Evolutionary conservation across 2,888 invertebrate species (phyloP), one percentile per base, ranked within the genome.

Genomic region (Criorhina ranunculi): DNA sequence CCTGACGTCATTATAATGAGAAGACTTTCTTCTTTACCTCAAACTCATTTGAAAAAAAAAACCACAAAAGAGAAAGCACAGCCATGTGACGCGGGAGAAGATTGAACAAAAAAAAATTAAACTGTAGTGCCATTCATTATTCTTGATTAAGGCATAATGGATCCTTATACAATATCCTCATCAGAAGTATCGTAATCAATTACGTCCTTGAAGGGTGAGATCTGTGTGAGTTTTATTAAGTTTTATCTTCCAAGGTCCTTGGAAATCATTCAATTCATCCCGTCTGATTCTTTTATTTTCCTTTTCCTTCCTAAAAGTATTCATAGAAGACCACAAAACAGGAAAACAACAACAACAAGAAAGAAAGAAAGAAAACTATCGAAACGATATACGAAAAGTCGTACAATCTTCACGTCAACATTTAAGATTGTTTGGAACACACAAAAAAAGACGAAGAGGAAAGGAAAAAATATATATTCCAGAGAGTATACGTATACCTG

Each of bases 121-220:
- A 57, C 55, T 60, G 19, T 66, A 86, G 77, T 76, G 46, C 75
- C 85, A 85, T 85, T 85, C 85, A 85, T 85, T 85, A 80, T 75
- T 80, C 76, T 70, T 85, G 75, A 85, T 75, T 85, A 85, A 75
- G 66, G 69, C 75, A 75, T 85, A 85, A 85, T 85, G 75, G 70
- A 79, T 85, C 80, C 85, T 79, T 85, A 85, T 66, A 86, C 66
- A 77, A 81, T 81, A 81, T 86, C 77, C 79, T 81, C 72, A 73
- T 81, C 82, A 77, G 55, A 59, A 86, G 72, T 64, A 81, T 81
- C 77, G 51, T 62, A 82, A 86, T 86, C 76, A 81, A 86, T 80
- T 80, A 86, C 77, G 49, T 62, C 46, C 46, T 31, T 69, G 46
- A 85, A 64, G 73, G 73, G 19, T 31, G 49, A 37, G 35, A 69